Evolutionary conservation across 1,140 invertebrate genomes (phyloP), one percentile per base, ranked within the genome.

Genomic region (Neoseiulus cucumeris): DNA sequence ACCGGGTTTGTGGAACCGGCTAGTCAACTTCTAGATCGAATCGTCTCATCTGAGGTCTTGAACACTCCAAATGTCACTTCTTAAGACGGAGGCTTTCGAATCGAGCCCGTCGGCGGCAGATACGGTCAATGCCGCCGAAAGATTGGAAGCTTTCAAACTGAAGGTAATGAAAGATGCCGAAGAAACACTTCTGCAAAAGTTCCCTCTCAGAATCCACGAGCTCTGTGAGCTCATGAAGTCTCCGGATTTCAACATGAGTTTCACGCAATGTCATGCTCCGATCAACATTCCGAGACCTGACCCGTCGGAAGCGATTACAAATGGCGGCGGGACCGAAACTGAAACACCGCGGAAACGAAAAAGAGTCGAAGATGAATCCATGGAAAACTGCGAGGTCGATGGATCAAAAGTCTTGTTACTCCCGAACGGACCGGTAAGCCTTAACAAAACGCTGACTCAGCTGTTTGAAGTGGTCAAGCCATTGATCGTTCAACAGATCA

Each of bases 391-490:
- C 18, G 17, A 25, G 14, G 47, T 42, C 55, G 59, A 65, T 17
- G 42, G 41, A 25, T 42, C 42, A 2, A 41, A 59, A 17, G 29
- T 18, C 28, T 12, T 44, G 17, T 25, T 44, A 29, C n/a, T 39
- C 25, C 18, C 66, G 9, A 25, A 39, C 28, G 39, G 29, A 42
- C 66, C 64, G 28, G 66, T 68, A n/a, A 44, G 29, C n/a, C 42
- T 66, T 18, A 68, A 68, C 41, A 7, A 64, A 33, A 55, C 25
- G 9, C 29, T 68, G 1, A 42, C 42, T n/a, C 1, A 66, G 42
- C 29, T 68, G 28, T 41, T 68, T 5, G 55, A 66, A 20, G 17
- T 39, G 6, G 17, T 67, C 2, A 67, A 55, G 28, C 67, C 67
- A 22, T 44, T 51, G n/a, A 18, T 68, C 29, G 25, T 66, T 44